Conservation (phyloP, 2,888 invertebrate genomes). For the Tinea semifulvella region DNA sequence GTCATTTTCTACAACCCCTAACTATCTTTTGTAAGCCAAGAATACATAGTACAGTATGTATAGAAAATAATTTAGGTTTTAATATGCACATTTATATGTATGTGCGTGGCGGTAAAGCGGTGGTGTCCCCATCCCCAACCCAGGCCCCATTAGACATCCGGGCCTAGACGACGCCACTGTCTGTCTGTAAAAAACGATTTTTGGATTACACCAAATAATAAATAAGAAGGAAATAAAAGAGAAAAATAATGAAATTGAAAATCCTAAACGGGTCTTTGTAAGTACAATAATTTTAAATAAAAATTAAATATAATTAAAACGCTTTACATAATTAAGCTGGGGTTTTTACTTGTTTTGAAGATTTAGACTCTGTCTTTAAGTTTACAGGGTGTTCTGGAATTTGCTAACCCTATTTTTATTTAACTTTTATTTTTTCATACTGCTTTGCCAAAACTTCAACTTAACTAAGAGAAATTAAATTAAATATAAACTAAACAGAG, state of each 20-base stretch:
- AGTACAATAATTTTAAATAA: not conserved
- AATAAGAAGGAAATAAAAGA: too few relatives aligned
- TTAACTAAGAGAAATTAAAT: too few relatives aligned
- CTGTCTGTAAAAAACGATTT: too few relatives aligned
- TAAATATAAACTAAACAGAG: too few relatives aligned
- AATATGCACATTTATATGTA: not conserved
- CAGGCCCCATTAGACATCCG: too few relatives aligned
- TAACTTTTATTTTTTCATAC: too few relatives aligned
- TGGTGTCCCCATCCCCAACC: not conserved
- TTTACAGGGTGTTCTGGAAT: too few relatives aligned
- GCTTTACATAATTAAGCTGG: conserved; percentile 7
- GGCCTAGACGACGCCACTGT: too few relatives aligned
- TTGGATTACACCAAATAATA: too few relatives aligned
- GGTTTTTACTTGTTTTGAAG: not conserved
- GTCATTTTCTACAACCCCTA: not conserved
- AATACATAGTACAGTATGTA: too few relatives aligned
- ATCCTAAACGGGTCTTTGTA: not conserved
- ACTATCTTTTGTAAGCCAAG: conserved; percentile 7
- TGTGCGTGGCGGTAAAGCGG: not conserved
- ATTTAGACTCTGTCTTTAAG: too few relatives aligned
- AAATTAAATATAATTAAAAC: conserved; percentile 2
- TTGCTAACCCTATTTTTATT: not conserved
- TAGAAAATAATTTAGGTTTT: not conserved
- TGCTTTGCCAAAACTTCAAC: too few relatives aligned
- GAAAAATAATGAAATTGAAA: conserved; percentile 1